Evolutionary conservation across 2,888 invertebrate species (phyloP).

Genomic region (Apamea sordens): DNA sequence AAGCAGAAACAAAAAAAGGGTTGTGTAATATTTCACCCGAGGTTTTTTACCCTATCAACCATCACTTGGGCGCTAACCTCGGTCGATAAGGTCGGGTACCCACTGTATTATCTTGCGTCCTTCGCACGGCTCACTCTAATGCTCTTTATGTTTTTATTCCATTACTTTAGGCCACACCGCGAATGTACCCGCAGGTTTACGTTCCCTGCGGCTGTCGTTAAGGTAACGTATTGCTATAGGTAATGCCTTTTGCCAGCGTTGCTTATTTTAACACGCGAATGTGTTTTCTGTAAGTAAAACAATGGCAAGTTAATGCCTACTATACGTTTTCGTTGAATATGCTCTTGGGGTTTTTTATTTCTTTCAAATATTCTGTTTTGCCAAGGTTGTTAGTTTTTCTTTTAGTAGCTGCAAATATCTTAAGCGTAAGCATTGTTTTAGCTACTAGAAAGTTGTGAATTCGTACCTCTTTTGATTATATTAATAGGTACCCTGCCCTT

Average conservation of each 20-base stretch:
- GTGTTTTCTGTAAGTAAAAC: constrained; percentile 64
- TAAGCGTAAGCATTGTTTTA: neutral
- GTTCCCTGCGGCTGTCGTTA: constrained; percentile 75
- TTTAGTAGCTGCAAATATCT: neutral
- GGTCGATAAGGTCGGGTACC: constrained; percentile 68
- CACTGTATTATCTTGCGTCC: constrained; percentile 74
- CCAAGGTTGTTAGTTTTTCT: neutral
- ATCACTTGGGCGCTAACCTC: constrained; percentile 68
- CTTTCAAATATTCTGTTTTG: constrained; percentile 13
- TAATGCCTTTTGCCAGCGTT: constrained; percentile 70
- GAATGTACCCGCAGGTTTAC: constrained; percentile 74
- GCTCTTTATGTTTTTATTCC: constrained; percentile 87
- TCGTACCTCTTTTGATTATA: neutral
- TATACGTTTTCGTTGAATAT: constrained; percentile 33
- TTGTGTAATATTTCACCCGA: constrained; percentile 66
- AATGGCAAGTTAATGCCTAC: constrained; percentile 44
- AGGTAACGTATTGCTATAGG: constrained; percentile 75
- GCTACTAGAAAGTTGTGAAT: neutral
- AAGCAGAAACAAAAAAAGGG: constrained; percentile 62
- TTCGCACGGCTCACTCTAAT: constrained; percentile 72
- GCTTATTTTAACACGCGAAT: constrained; percentile 68
- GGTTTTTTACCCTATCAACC: constrained; percentile 71
- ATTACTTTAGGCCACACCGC: constrained; percentile 77
- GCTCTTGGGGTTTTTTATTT: constrained; percentile 35
- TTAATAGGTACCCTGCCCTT: no score